Evolutionary conservation across 30 jellyfish, hydroid and myxozoan species (phyloP).

Genomic region (Nemopilema nomurai): DNA sequence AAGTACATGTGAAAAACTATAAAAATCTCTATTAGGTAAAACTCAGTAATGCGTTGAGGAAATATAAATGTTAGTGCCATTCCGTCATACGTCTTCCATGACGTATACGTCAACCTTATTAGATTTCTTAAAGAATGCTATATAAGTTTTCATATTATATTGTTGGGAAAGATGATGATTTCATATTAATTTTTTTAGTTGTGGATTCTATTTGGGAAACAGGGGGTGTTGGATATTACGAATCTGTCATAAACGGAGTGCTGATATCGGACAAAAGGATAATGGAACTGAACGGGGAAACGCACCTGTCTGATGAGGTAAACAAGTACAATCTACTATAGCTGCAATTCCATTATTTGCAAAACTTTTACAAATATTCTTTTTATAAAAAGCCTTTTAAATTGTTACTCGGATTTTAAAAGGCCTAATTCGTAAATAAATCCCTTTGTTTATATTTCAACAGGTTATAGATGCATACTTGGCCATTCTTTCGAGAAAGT

Average conservation of each 20-base stretch:
- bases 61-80: neutral
- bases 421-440: neutral
- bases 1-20: neutral
- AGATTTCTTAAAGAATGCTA: neutral
- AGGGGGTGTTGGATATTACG: slow-evolving; percentile 9
- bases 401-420: neutral
- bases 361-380: neutral
- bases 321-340: neutral
- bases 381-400: neutral
- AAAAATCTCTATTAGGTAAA: neutral
- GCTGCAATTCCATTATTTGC: neutral
- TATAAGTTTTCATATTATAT: neutral
- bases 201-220: slow-evolving; percentile 5
- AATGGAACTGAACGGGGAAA: slow-evolving; percentile 8
- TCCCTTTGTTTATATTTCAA: neutral
- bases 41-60: neutral
- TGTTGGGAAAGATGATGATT: neutral
- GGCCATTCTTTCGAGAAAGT: neutral
- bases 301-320: slow-evolving; percentile 13
- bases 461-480: slow-evolving; percentile 12
- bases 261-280: slow-evolving; percentile 4
- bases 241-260: neutral
- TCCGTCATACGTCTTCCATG: neutral
- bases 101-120: neutral
- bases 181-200: neutral